These are phyloP conservation scores for Oreocharis arfaki DNA, from an alignment of 2,113 vertebrate species.

Conservation along the genomic window DNA sequence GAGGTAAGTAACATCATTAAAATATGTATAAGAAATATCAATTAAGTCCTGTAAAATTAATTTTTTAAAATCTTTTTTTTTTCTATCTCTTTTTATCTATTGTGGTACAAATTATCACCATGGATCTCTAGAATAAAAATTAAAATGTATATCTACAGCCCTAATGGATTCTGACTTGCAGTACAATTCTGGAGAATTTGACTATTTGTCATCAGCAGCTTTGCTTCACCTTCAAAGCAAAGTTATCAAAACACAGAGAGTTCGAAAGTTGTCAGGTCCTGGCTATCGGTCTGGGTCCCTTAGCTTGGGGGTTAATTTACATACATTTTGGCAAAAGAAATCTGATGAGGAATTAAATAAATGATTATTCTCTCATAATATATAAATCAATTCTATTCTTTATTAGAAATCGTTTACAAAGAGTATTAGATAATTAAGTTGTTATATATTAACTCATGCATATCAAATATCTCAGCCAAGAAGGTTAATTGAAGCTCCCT, in stretches of 20 bases:
- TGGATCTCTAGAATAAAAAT: neutral
- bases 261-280: neutral
- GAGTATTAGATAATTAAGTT: conserved; percentile 74
- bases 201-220: neutral
- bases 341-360: conserved; percentile 71
- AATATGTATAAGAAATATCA: neutral
- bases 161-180: neutral
- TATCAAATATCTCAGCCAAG: conserved; percentile 70
- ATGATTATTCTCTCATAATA: conserved; percentile 65
- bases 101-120: neutral
- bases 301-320: conserved; percentile 46
- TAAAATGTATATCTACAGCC: neutral
- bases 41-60: neutral
- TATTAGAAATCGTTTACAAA: conserved; percentile 75
- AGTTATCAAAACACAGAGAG: neutral
- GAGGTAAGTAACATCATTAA: neutral
- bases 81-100: neutral
- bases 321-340: conserved; percentile 57
- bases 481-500: conserved; percentile 77
- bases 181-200: neutral
- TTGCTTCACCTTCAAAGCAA: neutral
- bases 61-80: neutral
- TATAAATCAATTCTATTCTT: conserved; percentile 74
- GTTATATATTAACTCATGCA: conserved; percentile 73
- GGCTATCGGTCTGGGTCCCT: neutral